phyloP scores from a whole-genome alignment of 2,797 vertebrate genomes.

The Tiaroga cobitis region DNA sequence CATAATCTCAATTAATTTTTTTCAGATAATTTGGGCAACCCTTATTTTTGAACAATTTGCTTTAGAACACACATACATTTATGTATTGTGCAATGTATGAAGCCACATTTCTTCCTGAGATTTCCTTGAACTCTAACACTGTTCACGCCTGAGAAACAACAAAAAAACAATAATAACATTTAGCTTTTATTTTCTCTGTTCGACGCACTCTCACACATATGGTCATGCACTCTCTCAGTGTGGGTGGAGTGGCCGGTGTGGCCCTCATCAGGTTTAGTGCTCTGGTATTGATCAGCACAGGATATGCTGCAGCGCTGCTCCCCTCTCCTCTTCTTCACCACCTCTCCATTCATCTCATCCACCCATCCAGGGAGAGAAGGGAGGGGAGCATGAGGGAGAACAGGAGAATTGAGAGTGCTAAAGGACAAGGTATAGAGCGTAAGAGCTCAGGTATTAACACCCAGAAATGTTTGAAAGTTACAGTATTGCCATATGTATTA shows the following conservation, averaged over 20 bases:
- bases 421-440: background rate
- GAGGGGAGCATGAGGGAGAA: background rate
- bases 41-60: background rate
- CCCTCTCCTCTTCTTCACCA: conserved; percentile 65
- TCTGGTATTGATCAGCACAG: conserved; percentile 78
- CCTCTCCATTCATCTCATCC: conserved; percentile 61
- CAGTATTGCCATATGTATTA: background rate
- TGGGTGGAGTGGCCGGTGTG: conserved; percentile 50
- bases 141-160: background rate
- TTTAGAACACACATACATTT: background rate
- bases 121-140: background rate
- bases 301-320: conserved; percentile 69
- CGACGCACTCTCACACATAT: conserved; percentile 44
- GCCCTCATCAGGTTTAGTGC: conserved; percentile 81
- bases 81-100: background rate
- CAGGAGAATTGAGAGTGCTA: background rate
- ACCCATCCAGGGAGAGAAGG: conserved; percentile 28
- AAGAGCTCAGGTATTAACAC: background rate
- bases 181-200: conserved; percentile 2
- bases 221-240: conserved; percentile 61
- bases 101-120: background rate
- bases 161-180: background rate
- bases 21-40: background rate
- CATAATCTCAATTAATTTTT: background rate
- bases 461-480: background rate